Percentiles rank a stretch among this genome's conserved stretches.
phyloP scores from a whole-genome alignment of 2,888 invertebrate species.

The Lypha dubia region DNA sequence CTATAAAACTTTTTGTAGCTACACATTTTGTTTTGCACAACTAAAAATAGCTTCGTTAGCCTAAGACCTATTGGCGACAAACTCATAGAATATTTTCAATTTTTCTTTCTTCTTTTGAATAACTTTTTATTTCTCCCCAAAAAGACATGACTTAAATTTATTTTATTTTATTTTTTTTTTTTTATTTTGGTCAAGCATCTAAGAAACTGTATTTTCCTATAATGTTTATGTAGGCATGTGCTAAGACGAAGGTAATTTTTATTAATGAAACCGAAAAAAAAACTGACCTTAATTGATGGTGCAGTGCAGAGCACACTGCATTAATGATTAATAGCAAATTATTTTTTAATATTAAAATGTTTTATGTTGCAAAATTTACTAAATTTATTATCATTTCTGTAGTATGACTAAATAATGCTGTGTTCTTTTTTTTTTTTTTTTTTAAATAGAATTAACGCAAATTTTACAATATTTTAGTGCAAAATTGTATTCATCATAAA shows the following conservation, averaged over 20 bases:
- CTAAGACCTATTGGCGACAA: constrained; percentile 72
- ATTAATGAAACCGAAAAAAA: constrained; percentile 48
- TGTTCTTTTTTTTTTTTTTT: too few relatives aligned
- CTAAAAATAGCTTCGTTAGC: constrained; percentile 72
- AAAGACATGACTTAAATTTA: constrained; percentile 61
- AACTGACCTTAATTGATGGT: constrained; percentile 51
- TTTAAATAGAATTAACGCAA: too few relatives aligned
- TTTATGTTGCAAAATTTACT: not conserved
- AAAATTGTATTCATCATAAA: too few relatives aligned
- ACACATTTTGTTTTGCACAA: constrained; percentile 35
- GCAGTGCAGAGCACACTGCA: not conserved
- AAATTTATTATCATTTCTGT: not conserved
- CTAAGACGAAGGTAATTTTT: constrained; percentile 39
- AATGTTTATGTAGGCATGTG: not conserved
- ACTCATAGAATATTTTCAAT: constrained; percentile 19
- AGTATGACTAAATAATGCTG: not conserved
- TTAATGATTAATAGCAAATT: constrained; percentile 33
- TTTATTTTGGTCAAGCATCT: constrained; percentile 45
- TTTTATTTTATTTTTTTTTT: too few relatives aligned
- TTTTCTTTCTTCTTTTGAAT: constrained; percentile 45
- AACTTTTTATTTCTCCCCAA: constrained; percentile 23
- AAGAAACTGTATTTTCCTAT: constrained; percentile 9
- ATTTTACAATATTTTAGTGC: too few relatives aligned
- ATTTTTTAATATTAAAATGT: not conserved
- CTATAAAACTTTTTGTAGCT: not conserved